Conservation (phyloP, 2,888 invertebrate genomes). For the Caenorhabditis panamensis region DNA sequence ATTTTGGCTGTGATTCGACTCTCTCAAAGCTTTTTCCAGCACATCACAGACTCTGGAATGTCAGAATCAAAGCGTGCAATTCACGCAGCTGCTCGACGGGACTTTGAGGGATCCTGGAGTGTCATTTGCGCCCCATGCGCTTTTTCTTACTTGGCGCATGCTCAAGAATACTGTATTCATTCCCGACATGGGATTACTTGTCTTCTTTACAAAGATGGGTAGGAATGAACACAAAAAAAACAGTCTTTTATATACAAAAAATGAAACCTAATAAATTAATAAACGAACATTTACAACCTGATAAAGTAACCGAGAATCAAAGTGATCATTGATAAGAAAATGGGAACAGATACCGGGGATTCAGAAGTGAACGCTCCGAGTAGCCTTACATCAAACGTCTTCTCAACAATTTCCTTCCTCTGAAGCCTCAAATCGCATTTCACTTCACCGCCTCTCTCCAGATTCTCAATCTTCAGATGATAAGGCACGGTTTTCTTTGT, state of each 20-base stretch:
- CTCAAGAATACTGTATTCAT: slow-evolving; percentile 64
- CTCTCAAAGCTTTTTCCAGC: slow-evolving; percentile 59
- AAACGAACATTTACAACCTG: neutral
- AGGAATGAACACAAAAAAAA: no score
- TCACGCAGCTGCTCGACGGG: slow-evolving; percentile 39
- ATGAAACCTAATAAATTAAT: slow-evolving; percentile 36
- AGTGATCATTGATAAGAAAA: neutral
- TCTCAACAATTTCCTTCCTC: slow-evolving; percentile 44
- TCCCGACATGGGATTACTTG: slow-evolving; percentile 64
- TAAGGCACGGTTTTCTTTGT: slow-evolving; percentile 48
- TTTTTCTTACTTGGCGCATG: slow-evolving; percentile 66
- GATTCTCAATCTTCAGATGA: slow-evolving; percentile 58
- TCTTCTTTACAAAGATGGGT: slow-evolving; percentile 58
- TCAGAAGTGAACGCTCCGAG: slow-evolving; percentile 24
- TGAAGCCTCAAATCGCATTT: slow-evolving; percentile 48
- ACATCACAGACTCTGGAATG: slow-evolving; percentile 55
- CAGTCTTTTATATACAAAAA: slow-evolving; percentile 33
- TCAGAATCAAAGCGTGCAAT: slow-evolving; percentile 60
- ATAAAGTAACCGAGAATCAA: slow-evolving; percentile 17
- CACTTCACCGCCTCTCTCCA: slow-evolving; percentile 47
- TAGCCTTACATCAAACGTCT: slow-evolving; percentile 33
- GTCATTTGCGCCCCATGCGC: slow-evolving; percentile 66
- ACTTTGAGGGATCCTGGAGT: slow-evolving; percentile 62
- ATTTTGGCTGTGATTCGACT: neutral
- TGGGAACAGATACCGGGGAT: neutral